Evolutionary conservation across 2,888 invertebrate species (phyloP).

Genomic region (Hirtodrosophila duncani): DNA sequence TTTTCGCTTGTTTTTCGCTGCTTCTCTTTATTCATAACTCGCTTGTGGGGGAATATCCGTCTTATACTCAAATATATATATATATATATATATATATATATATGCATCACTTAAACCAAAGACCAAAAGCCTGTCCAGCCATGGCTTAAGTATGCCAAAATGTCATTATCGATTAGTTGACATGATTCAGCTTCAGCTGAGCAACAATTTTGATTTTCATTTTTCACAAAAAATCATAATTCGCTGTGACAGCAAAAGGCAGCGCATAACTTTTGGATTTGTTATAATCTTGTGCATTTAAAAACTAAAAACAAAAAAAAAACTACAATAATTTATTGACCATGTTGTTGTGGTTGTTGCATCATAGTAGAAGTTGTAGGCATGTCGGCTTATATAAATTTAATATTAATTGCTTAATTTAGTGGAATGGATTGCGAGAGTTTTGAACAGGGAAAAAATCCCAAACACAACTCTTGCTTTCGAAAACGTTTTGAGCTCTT

Average conservation of each 20-base stretch:
- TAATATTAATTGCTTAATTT: constrained; percentile 70
- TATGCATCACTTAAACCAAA: too few relatives aligned
- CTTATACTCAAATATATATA: too few relatives aligned
- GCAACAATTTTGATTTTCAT: constrained; percentile 12
- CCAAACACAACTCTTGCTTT: constrained; percentile 45
- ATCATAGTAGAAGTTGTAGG: constrained; percentile 56
- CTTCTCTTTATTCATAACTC: neutral
- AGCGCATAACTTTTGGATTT: constrained; percentile 39
- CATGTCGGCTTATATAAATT: constrained; percentile 69
- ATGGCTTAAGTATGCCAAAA: constrained; percentile 10
- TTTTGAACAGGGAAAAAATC: constrained; percentile 12
- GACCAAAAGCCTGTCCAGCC: too few relatives aligned
- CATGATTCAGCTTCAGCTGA: neutral
- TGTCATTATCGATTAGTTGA: constrained; percentile 21
- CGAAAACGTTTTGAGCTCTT: constrained; percentile 31
- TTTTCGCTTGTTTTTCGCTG: neutral
- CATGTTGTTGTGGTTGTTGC: too few relatives aligned
- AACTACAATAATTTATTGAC: constrained; percentile 1
- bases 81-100: too few relatives aligned
- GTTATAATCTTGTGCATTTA: constrained; percentile 36
- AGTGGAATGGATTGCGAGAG: constrained; percentile 70
- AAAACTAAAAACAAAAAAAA: constrained; percentile 1
- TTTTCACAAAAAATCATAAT: constrained; percentile 43
- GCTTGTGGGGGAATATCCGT: constrained; percentile 1
- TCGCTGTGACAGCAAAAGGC: constrained; percentile 52